Percentiles rank a stretch among this genome's conserved stretches.
These are phyloP conservation scores for Corvus moneduloides DNA, from an alignment of 2,113 vertebrate genomes.

Conservation along the genomic window DNA sequence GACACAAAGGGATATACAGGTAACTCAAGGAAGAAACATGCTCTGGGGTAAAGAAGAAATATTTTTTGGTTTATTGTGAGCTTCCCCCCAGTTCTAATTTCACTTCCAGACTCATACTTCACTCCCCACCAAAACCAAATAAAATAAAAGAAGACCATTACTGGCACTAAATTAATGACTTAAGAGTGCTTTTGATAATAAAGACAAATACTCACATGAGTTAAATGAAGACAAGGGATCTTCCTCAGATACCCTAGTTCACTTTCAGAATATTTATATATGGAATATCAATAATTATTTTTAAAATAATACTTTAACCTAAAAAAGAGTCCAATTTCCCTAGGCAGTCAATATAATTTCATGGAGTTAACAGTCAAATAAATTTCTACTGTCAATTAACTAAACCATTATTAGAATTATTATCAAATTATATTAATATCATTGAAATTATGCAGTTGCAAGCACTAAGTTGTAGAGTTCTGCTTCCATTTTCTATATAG, in stretches of 20 bases:
- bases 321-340: neutral
- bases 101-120: neutral
- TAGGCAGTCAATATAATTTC: neutral
- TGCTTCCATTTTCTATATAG: neutral
- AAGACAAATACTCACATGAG: neutral
- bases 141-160: neutral
- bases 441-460: neutral
- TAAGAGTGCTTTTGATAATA: neutral
- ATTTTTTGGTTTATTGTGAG: neutral
- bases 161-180: neutral
- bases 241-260: neutral
- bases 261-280: neutral
- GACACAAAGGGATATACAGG: neutral
- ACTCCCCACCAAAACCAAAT: neutral
- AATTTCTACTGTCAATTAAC: neutral
- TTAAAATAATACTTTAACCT: neutral
- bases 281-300: neutral
- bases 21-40: neutral
- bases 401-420: neutral
- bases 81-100: rapidly evolving
- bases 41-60: neutral
- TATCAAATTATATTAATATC: neutral
- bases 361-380: neutral
- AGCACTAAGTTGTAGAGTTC: neutral
- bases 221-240: neutral